These are phyloP conservation scores for Heloderma charlesbogerti DNA, from an alignment of 2,113 vertebrate species.

Conservation along the genomic window DNA sequence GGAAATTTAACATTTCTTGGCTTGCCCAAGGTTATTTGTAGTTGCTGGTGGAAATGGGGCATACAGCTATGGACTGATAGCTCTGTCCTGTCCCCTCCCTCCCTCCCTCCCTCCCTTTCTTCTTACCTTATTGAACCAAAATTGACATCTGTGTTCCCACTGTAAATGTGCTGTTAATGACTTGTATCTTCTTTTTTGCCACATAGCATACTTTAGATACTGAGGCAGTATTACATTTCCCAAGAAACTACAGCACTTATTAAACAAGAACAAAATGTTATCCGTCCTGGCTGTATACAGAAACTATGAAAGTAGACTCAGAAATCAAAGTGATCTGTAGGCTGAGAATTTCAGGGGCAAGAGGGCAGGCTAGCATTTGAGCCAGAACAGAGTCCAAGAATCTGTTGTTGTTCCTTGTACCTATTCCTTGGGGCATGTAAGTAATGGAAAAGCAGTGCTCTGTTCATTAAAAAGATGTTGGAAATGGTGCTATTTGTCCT, in stretches of 20 bases:
- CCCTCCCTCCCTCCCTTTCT: neutral
- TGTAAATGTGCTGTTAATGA: neutral
- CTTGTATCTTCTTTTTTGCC: neutral
- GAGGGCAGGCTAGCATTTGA: neutral
- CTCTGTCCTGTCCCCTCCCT: too few relatives aligned
- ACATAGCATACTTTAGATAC: neutral
- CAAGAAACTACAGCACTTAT: neutral
- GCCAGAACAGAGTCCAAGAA: neutral
- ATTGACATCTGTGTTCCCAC: neutral
- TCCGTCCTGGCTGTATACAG: neutral
- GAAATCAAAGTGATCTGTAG: neutral
- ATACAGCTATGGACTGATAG: neutral
- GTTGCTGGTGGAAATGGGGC: neutral
- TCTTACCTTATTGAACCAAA: neutral
- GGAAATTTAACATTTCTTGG: slow-evolving; percentile 1
- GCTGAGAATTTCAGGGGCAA: neutral
- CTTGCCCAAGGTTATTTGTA: neutral
- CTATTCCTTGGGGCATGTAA: neutral
- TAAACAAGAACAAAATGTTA: neutral
- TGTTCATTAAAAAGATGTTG: neutral
- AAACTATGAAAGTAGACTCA: neutral
- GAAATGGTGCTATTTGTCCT: neutral
- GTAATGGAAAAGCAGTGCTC: neutral
- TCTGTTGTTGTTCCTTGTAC: neutral
- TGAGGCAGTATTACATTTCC: neutral